These are phyloP conservation scores for Pipistrellus nathusii DNA, from an alignment of 2,797 vertebrate species.

Conservation along the genomic window DNA sequence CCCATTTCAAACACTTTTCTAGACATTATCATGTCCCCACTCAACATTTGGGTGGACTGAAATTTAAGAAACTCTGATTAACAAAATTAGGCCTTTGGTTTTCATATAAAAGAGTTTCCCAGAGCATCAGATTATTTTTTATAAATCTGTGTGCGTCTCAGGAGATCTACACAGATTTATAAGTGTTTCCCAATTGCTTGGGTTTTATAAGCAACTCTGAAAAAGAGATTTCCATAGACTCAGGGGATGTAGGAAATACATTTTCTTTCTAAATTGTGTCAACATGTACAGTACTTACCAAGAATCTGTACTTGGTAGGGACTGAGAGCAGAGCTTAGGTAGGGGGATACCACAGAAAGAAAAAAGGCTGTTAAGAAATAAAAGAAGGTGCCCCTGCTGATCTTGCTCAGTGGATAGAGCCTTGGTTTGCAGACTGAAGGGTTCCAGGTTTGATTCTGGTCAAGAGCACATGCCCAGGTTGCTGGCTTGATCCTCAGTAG, in stretches of 20 bases:
- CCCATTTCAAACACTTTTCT: slow-evolving; percentile 39
- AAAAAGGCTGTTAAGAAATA: neutral
- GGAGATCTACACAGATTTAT: slow-evolving; percentile 3
- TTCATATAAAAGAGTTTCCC: slow-evolving; percentile 47
- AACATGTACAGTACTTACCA: neutral
- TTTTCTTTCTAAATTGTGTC: neutral
- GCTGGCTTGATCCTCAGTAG: too few species aligned
- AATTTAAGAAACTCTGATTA: slow-evolving; percentile 52
- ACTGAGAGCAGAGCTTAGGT: neutral
- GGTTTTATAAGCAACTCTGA: neutral
- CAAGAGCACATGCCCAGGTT: too few species aligned
- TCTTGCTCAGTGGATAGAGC: too few species aligned
- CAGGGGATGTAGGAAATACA: neutral
- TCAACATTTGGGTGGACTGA: neutral
- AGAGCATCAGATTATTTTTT: slow-evolving; percentile 28
- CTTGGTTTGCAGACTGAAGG: too few species aligned
- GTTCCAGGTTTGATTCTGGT: too few species aligned
- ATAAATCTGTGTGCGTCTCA: neutral
- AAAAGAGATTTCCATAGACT: neutral
- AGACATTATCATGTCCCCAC: neutral
- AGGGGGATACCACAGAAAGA: neutral
- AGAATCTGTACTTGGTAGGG: neutral
- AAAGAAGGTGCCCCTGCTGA: neutral
- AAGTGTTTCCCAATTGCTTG: neutral
- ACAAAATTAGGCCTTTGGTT: neutral